These are phyloP conservation scores for Heliconius cydno DNA, from an alignment of 2,888 invertebrate genomes.

Conservation along the genomic window DNA sequence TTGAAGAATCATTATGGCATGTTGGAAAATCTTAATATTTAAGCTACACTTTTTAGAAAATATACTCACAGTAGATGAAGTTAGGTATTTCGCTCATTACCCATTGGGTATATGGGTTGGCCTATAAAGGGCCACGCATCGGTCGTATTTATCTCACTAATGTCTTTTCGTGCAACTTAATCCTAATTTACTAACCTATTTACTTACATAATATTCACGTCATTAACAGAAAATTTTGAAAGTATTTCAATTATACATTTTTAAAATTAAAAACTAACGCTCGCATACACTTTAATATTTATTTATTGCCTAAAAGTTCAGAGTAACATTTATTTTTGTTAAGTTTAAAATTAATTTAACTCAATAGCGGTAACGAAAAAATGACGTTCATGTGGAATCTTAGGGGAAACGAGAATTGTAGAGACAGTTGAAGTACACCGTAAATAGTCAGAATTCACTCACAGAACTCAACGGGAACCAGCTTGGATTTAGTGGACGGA, in stretches of 20 bases:
- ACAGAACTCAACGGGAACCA: constrained; percentile 22
- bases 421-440: neutral
- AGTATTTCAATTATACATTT: neutral
- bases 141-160: constrained; percentile 69
- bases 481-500: constrained; percentile 38
- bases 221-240: constrained; percentile 5
- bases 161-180: constrained; percentile 74
- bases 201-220: constrained; percentile 37
- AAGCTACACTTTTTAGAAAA: constrained; percentile 17
- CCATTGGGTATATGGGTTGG: neutral
- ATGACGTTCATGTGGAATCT: neutral
- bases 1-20: constrained; percentile 13
- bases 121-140: constrained; percentile 25
- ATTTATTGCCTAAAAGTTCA: constrained; percentile 28
- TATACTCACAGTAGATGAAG: constrained; percentile 4
- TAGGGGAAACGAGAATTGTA: neutral
- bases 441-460: neutral
- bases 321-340: constrained; percentile 12
- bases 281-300: neutral
- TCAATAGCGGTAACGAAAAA: neutral
- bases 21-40: neutral
- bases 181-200: constrained; percentile 36
- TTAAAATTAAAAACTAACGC: constrained; percentile 5
- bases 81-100: neutral
- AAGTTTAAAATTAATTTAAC: neutral